Conservation (phyloP, 2,888 invertebrate genomes). For the Thymelicus sylvestris region DNA sequence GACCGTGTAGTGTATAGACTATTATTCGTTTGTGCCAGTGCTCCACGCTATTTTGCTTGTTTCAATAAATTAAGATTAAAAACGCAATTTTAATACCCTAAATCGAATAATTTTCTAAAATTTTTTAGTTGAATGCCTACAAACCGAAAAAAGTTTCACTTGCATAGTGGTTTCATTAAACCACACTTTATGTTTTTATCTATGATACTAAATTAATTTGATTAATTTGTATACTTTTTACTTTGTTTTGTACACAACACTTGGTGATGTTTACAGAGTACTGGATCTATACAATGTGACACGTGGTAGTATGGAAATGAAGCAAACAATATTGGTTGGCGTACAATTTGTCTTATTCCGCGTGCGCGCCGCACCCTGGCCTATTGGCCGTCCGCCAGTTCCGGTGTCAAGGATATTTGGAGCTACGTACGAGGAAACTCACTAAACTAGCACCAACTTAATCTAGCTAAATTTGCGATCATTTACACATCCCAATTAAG, state of each 20-base stretch:
- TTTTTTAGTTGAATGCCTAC: no score
- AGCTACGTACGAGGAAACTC: conserved; percentile 18
- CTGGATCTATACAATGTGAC: not conserved
- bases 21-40: no score
- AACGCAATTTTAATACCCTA: no score
- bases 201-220: no score
- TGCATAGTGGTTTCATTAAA: no score
- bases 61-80: no score
- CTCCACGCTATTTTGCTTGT: no score
- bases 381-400: conserved; percentile 23
- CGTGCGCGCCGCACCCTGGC: conserved; percentile 13
- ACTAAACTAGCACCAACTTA: conserved; percentile 24
- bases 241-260: not conserved
- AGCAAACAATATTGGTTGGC: conserved; percentile 25
- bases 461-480: conserved; percentile 3
- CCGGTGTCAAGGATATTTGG: conserved; percentile 13
- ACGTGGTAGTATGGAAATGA: conserved; percentile 6
- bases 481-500: conserved; percentile 22
- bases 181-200: no score
- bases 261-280: not conserved
- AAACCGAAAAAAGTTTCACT: no score
- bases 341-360: conserved; percentile 27
- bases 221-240: not conserved
- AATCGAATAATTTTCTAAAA: no score
- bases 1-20: no score